Evolutionary conservation across 2,888 invertebrate genomes (phyloP).

Genomic region (Drosophila neoperkinsi): DNA sequence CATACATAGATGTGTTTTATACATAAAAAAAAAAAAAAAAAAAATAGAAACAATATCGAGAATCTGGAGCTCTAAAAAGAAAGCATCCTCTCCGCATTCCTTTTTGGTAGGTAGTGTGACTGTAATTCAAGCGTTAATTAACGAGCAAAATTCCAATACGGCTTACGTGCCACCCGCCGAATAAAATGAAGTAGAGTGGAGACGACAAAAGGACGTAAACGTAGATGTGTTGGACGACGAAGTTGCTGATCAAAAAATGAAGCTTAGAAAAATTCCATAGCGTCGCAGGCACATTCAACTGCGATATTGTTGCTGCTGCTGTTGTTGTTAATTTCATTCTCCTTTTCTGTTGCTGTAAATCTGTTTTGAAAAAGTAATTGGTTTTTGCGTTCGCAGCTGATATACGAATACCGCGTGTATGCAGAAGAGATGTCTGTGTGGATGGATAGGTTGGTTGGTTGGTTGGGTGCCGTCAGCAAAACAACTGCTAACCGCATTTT

Average conservation of each 20-base stretch:
- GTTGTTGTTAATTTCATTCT: constrained; percentile 7
- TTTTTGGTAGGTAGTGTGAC: constrained; percentile 29
- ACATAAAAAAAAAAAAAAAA: constrained; percentile 24
- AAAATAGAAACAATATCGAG: constrained; percentile 7
- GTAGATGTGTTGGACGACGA: constrained; percentile 13
- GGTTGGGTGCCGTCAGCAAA: constrained; percentile 60
- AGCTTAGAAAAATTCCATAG: constrained; percentile 29
- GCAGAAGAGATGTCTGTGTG: constrained; percentile 61
- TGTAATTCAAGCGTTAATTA: constrained; percentile 65
- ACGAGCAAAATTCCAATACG: constrained; percentile 51
- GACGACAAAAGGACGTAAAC: constrained; percentile 30
- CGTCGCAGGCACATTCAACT: constrained; percentile 45
- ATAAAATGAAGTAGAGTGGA: constrained; percentile 21
- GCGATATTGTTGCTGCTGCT: constrained; percentile 13
- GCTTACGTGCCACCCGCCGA: constrained; percentile 59
- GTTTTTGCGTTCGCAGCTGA: constrained; percentile 78
- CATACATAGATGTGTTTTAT: constrained; percentile 18
- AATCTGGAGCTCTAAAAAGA: constrained; percentile 6
- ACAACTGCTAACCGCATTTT: constrained; percentile 71
- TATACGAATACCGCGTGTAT: constrained; percentile 77
- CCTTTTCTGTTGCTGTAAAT: constrained; percentile 65
- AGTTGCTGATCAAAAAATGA: constrained; percentile 13
- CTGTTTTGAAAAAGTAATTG: constrained; percentile 71
- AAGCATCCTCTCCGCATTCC: constrained; percentile 19
- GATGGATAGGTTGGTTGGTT: constrained; percentile 54